phyloP scores from a whole-genome alignment of 2,888 invertebrate species.

The Acanthacorydalis orientalis region DNA sequence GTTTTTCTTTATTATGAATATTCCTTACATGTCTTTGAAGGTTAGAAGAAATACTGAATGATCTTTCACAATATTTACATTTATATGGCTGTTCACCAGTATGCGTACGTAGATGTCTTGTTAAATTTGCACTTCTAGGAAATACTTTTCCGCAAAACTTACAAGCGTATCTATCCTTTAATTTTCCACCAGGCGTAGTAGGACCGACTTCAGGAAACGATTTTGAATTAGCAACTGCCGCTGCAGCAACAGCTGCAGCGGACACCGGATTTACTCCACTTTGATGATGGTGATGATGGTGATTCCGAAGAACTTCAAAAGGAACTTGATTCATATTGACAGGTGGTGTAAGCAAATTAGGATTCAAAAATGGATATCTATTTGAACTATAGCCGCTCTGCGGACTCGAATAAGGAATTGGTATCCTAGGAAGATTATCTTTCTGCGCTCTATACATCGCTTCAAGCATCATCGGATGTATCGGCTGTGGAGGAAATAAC shows the following conservation, averaged over 20 bases:
- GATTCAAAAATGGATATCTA: conserved; percentile 28
- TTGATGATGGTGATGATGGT: conserved; percentile 19
- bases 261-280: conserved; percentile 12
- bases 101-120: conserved; percentile 90
- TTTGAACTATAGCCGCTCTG: conserved; percentile 27
- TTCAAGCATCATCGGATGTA: conserved; percentile 55
- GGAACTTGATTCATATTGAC: conserved; percentile 27
- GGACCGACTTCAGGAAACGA: conserved; percentile 24
- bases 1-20: conserved; percentile 97
- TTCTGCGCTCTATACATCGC: conserved; percentile 45
- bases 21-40: conserved; percentile 95
- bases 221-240: conserved; percentile 20
- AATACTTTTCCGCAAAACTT: conserved; percentile 96
- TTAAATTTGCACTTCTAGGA: conserved; percentile 92
- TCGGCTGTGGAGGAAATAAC: conserved; percentile 39
- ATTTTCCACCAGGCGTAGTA: conserved; percentile 37
- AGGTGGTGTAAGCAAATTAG: conserved; percentile 26
- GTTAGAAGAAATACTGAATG: conserved; percentile 97
- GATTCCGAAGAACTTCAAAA: conserved; percentile 37
- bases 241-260: conserved; percentile 14
- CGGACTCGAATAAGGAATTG: conserved; percentile 38
- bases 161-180: conserved; percentile 87
- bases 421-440: conserved; percentile 37
- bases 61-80: conserved; percentile 96
- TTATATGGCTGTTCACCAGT: conserved; percentile 97